Percentiles rank a stretch among this genome's conserved stretches.
Evolutionary conservation across 2,888 invertebrate species (phyloP).

Genomic region (Apamea crenata): DNA sequence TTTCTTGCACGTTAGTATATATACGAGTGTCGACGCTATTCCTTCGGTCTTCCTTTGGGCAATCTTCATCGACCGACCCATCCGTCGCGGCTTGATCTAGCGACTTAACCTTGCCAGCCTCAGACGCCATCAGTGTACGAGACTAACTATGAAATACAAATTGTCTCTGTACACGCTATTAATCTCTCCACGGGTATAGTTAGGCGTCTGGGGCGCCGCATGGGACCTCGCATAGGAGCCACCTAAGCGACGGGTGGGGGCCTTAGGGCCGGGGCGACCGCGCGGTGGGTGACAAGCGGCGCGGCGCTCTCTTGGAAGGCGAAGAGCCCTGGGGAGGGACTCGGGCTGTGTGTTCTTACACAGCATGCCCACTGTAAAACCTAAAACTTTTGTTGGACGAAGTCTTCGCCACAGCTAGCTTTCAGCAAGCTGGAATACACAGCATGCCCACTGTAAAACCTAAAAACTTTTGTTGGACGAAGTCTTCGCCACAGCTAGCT

Average conservation of each 20-base stretch:
- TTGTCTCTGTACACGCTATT: slow-evolving; percentile 34
- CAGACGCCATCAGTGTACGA: slow-evolving; percentile 79
- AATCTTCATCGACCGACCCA: slow-evolving; percentile 57
- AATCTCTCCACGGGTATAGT: slow-evolving; percentile 49
- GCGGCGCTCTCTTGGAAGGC: slow-evolving; percentile 28
- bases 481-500: neutral
- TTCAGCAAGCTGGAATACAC: neutral
- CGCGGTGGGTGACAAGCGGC: neutral
- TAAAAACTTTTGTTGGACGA: slow-evolving; percentile 3
- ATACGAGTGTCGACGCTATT: neutral
- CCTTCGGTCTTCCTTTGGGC: slow-evolving; percentile 28
- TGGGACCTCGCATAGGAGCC: slow-evolving; percentile 77
- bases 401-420: neutral
- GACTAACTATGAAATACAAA: neutral
- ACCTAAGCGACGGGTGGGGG: slow-evolving; percentile 20
- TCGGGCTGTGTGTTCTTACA: neutral
- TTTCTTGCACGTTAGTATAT: neutral
- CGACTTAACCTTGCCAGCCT: slow-evolving; percentile 91
- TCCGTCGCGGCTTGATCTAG: slow-evolving; percentile 82
- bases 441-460: neutral
- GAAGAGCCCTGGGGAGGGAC: slow-evolving; percentile 34
- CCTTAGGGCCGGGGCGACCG: slow-evolving; percentile 6
- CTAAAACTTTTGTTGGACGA: slow-evolving; percentile 1
- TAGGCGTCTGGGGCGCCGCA: slow-evolving; percentile 88
- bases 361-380: neutral